Conservation (phyloP, 2,113 vertebrate genomes). For the Ochotona princeps region DNA sequence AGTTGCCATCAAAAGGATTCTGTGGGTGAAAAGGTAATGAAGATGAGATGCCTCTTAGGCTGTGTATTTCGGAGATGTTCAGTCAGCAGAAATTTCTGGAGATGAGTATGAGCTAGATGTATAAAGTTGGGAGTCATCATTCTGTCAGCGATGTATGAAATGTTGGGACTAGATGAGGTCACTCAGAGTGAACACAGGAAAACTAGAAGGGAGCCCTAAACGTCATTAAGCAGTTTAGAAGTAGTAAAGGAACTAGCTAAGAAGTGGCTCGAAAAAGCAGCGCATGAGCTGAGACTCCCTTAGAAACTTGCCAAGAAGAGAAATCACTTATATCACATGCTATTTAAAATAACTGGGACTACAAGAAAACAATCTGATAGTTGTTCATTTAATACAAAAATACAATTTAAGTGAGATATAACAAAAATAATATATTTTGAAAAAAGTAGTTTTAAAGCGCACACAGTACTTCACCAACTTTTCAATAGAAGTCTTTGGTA, state of each 20-base stretch:
- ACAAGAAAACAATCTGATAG: neutral
- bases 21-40: neutral
- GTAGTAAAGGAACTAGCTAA: neutral
- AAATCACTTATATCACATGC: neutral
- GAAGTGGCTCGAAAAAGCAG: neutral
- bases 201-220: neutral
- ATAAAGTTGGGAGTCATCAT: constrained; percentile 7
- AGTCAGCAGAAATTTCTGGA: neutral
- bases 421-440: neutral
- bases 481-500: neutral
- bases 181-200: neutral
- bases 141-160: constrained; percentile 11
- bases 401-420: neutral
- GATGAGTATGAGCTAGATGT: neutral
- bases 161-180: constrained; percentile 21
- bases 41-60: neutral
- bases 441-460: neutral
- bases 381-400: neutral
- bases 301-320: neutral
- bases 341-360: neutral
- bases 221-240: neutral
- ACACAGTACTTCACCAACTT: neutral
- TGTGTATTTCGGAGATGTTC: neutral
- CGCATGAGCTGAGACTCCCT: neutral
- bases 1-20: neutral